A percentile compares a stretch with the other conserved stretches of the same genome.
Evolutionary conservation across 2,888 invertebrate species (phyloP).

Genomic region (Strigamia crassipes): DNA sequence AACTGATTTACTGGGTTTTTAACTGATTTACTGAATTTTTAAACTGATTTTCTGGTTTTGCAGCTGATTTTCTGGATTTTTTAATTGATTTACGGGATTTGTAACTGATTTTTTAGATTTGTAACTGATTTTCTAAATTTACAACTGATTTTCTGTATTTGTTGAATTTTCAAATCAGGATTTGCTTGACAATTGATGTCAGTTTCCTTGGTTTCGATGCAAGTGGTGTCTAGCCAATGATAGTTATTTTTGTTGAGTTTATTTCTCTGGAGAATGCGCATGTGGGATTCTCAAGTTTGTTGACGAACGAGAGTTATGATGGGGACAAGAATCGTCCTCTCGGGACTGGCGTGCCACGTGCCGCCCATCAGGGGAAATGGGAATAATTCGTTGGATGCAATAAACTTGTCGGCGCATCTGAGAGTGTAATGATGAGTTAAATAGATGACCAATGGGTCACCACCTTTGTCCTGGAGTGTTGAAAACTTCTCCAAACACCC

Average conservation of each 20-base stretch:
- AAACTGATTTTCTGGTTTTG: too few relatives aligned
- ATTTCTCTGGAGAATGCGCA: not conserved
- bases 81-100: too few relatives aligned
- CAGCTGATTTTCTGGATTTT: too few relatives aligned
- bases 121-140: too few relatives aligned
- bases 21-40: too few relatives aligned
- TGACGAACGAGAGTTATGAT: conserved; percentile 24
- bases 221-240: not conserved
- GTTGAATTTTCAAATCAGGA: too few relatives aligned
- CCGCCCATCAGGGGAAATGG: conserved; percentile 7
- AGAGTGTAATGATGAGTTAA: conserved; percentile 17
- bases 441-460: not conserved
- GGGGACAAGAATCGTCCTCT: conserved; percentile 9
- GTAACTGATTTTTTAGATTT: too few relatives aligned
- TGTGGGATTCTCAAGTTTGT: not conserved
- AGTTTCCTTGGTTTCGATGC: too few relatives aligned
- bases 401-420: not conserved
- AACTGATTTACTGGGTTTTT: too few relatives aligned
- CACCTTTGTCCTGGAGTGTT: not conserved
- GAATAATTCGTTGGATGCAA: conserved; percentile 34
- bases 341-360: not conserved
- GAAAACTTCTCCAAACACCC: not conserved
- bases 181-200: too few relatives aligned
- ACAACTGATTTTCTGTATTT: too few relatives aligned
- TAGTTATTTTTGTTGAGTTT: not conserved